Base-by-base conservation (phyloP, 2,888 invertebrate species). In the Tinea pellionella region DNA sequence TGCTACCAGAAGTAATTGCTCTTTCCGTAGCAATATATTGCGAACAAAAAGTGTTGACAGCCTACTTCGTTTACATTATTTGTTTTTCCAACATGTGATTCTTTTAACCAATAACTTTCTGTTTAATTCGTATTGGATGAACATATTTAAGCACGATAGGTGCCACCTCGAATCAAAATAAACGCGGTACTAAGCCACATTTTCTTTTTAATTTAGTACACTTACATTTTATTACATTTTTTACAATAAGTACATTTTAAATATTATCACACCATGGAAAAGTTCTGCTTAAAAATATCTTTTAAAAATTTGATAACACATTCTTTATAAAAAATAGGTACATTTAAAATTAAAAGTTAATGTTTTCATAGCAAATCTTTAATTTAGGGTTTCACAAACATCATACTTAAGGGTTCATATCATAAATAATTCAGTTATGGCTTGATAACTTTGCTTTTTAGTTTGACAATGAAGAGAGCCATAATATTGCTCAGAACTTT, bases 11-110 rank as follows among this genome's bases (percentile, higher is more conserved):
- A 32, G 30, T 32, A 57, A 57, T 57, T 57, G 57, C 24, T 55
- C 55, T 55, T 24, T 55, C n/a, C 12, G 32, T 13, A 30, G 57
- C 30, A 57, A 15, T 32, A 32, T 32, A 32, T 57, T 57, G 19
- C 15, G 32, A 57, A 19, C 57, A 4, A 57, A 32, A 57, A 57
- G 57, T 32, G 57, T 13, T 57, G 57, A 57, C 57, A 57, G 55
- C 55, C 55, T 55, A 6, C n/a, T 55, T 19, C 55, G 55, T 29
- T 55, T 55, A 55, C 55, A 19, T 24, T 55, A 53, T 24, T 55
- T 55, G 29, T 24, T 55, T 55, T 18, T 19, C 16, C 19, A 11
- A 12, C 29, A 55, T 19, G 9, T 47, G 47, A 37, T 37, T 37
- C 37, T 2, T 24, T 3, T 37, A 37, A 6, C 9, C 37, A n/a